Evolutionary conservation across 2,113 vertebrate species (phyloP).

Genomic region (Ivindomyrus marchei): DNA sequence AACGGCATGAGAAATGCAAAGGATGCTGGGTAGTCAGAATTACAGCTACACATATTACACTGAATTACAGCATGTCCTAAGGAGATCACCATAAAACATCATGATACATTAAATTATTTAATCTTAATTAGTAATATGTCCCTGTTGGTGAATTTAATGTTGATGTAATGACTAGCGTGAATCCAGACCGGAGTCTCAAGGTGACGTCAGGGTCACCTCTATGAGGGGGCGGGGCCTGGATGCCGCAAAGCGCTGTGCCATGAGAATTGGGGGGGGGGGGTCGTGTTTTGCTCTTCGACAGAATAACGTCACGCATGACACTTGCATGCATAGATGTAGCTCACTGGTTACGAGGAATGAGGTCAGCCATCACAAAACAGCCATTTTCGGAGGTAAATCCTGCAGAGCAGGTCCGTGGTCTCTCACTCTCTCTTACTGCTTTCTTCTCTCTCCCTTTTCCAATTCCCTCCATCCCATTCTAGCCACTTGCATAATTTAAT

Average conservation of each 20-base stretch:
- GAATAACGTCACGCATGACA: not conserved
- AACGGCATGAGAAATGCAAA: not conserved
- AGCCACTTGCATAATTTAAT: not conserved
- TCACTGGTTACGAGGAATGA: not conserved
- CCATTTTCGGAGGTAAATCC: not conserved
- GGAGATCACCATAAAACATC: not conserved
- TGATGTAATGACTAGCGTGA: not conserved
- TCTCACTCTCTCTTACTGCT: not conserved
- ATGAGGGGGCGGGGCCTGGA: not conserved
- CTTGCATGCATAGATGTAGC: not conserved
- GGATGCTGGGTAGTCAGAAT: not conserved
- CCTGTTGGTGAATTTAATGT: not conserved
- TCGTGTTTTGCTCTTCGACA: not conserved
- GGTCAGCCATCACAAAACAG: not conserved
- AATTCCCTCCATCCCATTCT: conserved; percentile 6
- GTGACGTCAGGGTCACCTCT: not conserved
- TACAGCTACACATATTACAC: not conserved
- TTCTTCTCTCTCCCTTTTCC: not conserved
- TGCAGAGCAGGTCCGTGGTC: not conserved
- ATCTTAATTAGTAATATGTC: not conserved
- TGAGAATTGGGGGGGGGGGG: not conserved
- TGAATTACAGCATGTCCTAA: not conserved
- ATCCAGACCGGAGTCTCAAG: not conserved
- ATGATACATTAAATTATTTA: not conserved
- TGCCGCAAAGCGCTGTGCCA: not conserved